A percentile compares a stretch with the other conserved stretches of the same genome.
Conservation (phyloP, 2,888 invertebrate genomes). For the Gonocerus acuteangulatus region DNA sequence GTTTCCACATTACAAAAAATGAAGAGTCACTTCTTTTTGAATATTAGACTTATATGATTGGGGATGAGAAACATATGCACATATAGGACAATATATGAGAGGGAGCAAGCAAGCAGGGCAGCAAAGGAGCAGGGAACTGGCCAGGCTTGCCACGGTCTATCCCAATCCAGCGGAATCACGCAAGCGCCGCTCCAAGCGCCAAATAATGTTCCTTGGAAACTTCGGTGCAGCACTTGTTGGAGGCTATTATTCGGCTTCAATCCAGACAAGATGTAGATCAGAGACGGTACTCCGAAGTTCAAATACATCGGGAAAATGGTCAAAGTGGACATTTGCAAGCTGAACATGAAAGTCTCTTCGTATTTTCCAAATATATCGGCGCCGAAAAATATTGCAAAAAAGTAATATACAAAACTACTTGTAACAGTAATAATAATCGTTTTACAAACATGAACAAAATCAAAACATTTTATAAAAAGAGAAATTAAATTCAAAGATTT, state of each 20-base stretch:
- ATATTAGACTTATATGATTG: neutral
- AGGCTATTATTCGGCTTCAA: conserved; percentile 45
- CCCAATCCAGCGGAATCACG: conserved; percentile 85
- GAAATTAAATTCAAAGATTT: conserved; percentile 20
- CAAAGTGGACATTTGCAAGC: conserved; percentile 53
- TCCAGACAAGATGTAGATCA: conserved; percentile 43
- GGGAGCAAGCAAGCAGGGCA: conserved; percentile 55
- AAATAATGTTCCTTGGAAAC: conserved; percentile 53
- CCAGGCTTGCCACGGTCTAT: conserved; percentile 79
- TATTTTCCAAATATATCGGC: conserved; percentile 56
- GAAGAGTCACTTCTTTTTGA: neutral
- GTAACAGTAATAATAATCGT: conserved; percentile 46
- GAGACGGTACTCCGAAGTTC: conserved; percentile 50
- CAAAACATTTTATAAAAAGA: conserved; percentile 18
- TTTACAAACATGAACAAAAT: conserved; percentile 44
- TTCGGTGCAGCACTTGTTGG: conserved; percentile 40
- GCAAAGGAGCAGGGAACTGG: conserved; percentile 64
- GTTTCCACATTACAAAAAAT: too few species aligned
- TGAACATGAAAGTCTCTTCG: conserved; percentile 61
- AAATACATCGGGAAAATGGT: conserved; percentile 57
- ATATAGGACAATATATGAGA: conserved; percentile 46
- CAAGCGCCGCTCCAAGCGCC: conserved; percentile 80
- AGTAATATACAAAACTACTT: conserved; percentile 50
- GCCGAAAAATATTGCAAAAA: conserved; percentile 58
- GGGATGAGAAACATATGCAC: conserved; percentile 24